A percentile compares a stretch with the other conserved stretches of the same genome.
Evolutionary conservation across 2,797 vertebrate species (phyloP).

Genomic region (Gymnodraco acuticeps): DNA sequence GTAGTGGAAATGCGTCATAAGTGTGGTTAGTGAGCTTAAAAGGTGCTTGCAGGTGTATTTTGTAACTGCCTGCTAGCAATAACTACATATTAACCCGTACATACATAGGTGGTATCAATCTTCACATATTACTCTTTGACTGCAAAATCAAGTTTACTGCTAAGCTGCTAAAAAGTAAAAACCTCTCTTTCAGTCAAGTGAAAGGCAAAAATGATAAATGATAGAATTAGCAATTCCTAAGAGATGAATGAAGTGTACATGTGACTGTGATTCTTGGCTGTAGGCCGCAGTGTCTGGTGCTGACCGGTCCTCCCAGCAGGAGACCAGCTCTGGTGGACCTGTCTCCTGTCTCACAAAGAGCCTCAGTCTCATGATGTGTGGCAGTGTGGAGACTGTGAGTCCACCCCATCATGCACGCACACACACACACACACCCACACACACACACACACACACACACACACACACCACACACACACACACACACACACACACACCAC

Average conservation of each 20-base stretch:
- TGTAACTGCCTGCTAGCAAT: too few species aligned
- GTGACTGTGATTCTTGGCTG: slow-evolving; percentile 13
- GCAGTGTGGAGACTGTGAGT: slow-evolving; percentile 90
- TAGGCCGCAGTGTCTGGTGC: slow-evolving; percentile 95
- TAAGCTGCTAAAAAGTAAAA: background rate
- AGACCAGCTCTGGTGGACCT: slow-evolving; percentile 95
- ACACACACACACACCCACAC: too few species aligned
- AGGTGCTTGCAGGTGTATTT: too few species aligned
- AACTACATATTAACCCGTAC: too few species aligned
- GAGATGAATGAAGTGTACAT: background rate
- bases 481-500: too few species aligned
- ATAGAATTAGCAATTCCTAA: background rate
- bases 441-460: too few species aligned
- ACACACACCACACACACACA: too few species aligned
- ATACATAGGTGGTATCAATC: too few species aligned
- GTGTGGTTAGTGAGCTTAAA: too few species aligned
- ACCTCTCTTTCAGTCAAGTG: too few species aligned
- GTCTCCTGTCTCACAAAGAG: slow-evolving; percentile 92
- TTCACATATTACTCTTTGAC: too few species aligned
- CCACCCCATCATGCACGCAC: background rate
- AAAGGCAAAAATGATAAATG: background rate
- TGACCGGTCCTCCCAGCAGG: slow-evolving; percentile 92
- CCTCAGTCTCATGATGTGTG: slow-evolving; percentile 96
- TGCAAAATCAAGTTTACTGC: background rate
- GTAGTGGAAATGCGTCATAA: too few species aligned